Evolutionary conservation across 2,797 vertebrate species (phyloP).

Genomic region (Spheniscus humboldti): DNA sequence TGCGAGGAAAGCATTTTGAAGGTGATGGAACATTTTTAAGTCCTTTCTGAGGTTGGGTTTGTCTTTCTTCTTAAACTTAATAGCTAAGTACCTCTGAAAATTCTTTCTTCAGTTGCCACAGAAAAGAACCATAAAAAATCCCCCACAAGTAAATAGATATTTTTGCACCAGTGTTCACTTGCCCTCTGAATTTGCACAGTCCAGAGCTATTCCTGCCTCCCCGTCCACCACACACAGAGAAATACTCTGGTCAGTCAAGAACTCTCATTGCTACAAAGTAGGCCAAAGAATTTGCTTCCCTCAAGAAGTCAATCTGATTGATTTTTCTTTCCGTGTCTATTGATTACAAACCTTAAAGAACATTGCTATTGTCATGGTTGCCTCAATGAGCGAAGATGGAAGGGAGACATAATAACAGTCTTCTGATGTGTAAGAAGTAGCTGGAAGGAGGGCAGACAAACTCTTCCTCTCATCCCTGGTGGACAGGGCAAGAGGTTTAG

Average conservation of each 20-base stretch:
- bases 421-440: not conserved
- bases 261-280: not conserved
- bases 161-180: not conserved
- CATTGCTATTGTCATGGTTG: slow-evolving; percentile 11
- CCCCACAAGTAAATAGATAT: not conserved
- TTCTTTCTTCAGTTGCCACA: not conserved
- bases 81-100: not conserved
- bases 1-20: not conserved
- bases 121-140: not conserved
- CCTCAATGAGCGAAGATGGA: not conserved
- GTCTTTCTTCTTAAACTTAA: not conserved
- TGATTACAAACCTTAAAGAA: slow-evolving; percentile 5
- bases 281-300: not conserved
- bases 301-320: slow-evolving; percentile 2
- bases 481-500: not conserved
- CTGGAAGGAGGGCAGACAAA: not conserved
- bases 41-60: not conserved
- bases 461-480: not conserved
- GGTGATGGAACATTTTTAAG: not conserved
- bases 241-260: not conserved
- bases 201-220: not conserved
- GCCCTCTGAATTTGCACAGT: not conserved
- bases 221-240: not conserved
- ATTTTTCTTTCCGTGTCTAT: slow-evolving; percentile 6
- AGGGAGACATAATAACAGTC: not conserved